phyloP scores from a whole-genome alignment of 2,888 invertebrate species.

The Parnassius glacialis region DNA sequence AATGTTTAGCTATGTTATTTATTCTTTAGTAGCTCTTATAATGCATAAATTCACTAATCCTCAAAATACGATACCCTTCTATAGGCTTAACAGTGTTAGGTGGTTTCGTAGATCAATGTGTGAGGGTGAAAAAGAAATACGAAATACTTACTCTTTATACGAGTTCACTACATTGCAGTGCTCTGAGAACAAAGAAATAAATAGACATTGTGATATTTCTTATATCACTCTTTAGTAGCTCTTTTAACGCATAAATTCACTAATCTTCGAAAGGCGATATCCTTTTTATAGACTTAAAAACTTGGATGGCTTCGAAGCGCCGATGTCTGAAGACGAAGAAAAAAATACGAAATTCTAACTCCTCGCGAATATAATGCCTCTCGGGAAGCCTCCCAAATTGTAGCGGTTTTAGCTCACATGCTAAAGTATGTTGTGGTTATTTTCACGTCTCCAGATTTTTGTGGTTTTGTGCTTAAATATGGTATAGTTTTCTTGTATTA shows the following conservation, averaged over 20 bases:
- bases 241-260: slow-evolving; percentile 33
- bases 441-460: background rate
- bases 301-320: slow-evolving; percentile 44
- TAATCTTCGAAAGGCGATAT: slow-evolving; percentile 48
- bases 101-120: too few relatives aligned
- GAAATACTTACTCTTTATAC: too few relatives aligned
- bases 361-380: slow-evolving; percentile 44
- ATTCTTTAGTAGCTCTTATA: slow-evolving; percentile 14
- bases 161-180: too few relatives aligned
- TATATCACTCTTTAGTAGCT: slow-evolving; percentile 2
- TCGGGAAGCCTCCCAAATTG: slow-evolving; percentile 59
- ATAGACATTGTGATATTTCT: background rate
- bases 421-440: slow-evolving; percentile 27
- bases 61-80: slow-evolving; percentile 46
- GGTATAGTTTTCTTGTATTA: too few relatives aligned
- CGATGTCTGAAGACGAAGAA: slow-evolving; percentile 42
- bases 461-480: background rate
- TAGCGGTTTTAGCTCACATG: slow-evolving; percentile 50
- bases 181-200: too few relatives aligned
- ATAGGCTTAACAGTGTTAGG: slow-evolving; percentile 35
- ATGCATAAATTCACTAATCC: slow-evolving; percentile 36
- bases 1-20: background rate
- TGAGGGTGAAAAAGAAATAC: too few relatives aligned
- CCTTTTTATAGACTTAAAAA: slow-evolving; percentile 32
- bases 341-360: slow-evolving; percentile 41